Base-by-base conservation (phyloP, 2,888 invertebrate species). In the Petrolisthes manimaculis region DNA sequence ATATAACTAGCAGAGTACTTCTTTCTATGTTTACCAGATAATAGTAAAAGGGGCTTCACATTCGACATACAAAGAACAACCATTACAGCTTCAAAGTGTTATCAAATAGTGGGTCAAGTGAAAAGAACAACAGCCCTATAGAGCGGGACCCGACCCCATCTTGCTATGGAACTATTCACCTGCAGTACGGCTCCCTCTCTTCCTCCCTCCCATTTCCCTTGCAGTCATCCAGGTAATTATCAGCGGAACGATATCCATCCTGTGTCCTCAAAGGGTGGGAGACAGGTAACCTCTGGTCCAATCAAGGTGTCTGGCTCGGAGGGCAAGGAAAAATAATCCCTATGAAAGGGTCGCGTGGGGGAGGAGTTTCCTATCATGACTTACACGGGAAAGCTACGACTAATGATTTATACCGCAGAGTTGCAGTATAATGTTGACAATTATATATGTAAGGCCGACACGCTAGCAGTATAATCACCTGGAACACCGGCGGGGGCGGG, bases 361-460 rank as follows among this genome's bases (percentile, higher is more conserved):
- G 84, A 74, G 84, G 84, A 81, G 81, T 56, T 54, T 14, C 53
- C 67, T 54, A 61, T 80, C 88, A 81, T 88, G 84, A 84, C 74
- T 81, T 84, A 84, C 81, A 79, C 14, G 79, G 74, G 71, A 77
- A 78, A 87, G 79, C 83, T 77, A 69, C 81, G 84, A 74, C 81
- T 54, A 71, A 80, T 84, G 84, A 88, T 84, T 88, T 88, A 88
- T 84, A 84, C 75, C 80, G 67, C 84, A 54, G 80, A 88, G 84
- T 75, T 88, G 88, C 84, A 84, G 84, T 84, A 84, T 88, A 88
- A 81, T 75, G 88, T 88, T 79, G 84, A 81, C 88, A 88, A 84
- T 84, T 88, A 88, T 88, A 77, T 84, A 88, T 88, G 88, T 84
- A 84, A 71, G 88, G 84, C 67, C 77, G 84, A 74, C 88, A 88